Evolutionary conservation across 2,888 invertebrate species (phyloP), one percentile per base, ranked within the genome.

Genomic region (Orthonevra nobilis): DNA sequence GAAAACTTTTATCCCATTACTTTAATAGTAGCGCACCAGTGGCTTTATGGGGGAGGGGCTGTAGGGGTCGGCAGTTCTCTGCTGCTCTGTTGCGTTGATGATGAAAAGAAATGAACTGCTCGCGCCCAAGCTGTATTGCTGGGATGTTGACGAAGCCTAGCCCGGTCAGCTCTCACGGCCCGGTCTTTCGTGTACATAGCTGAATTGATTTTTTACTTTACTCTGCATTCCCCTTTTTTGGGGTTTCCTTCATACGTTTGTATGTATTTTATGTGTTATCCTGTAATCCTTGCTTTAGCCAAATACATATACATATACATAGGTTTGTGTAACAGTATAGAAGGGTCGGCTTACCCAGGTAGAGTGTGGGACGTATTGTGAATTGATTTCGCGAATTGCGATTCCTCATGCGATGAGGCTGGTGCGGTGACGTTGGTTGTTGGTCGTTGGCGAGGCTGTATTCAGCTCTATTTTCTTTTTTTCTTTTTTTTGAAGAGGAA

Each of bases 1-100:
- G 42, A 61, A 79, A 79, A 66, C 60, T 79, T 66, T 73, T 79
- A 79, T 73, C 61, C 66, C 79, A 79, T 79, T 73, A 79, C 66
- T 79, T 73, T 66, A 52, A 73, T 73, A 60, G 73, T 30, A 48
- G 30, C 46, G 30, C 34, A 30, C 17, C 28, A 38, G 52, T n/a
- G 14, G 17, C 20, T 42, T 20, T 26, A 26, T 36, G 19, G 12
- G 23, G 3, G 3, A 5, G 23, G 3, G 23, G 23, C 23, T 23
- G 23, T n/a, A n/a, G n/a, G n/a, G n/a, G n/a, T n/a, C n/a, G n/a
- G n/a, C n/a, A n/a, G n/a, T n/a, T n/a, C n/a, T n/a, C 32, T 50
- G 30, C 50, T 56, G 50, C 9, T 56, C 38, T 14, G 28, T 10
- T 7, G 17, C 46, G 32, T 60, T 54, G 77, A 44, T 64, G 73